Percentiles rank a stretch among this genome's conserved stretches.
Conservation (phyloP, 1,140 invertebrate species). For the Meloidogyne floridensis region DNA sequence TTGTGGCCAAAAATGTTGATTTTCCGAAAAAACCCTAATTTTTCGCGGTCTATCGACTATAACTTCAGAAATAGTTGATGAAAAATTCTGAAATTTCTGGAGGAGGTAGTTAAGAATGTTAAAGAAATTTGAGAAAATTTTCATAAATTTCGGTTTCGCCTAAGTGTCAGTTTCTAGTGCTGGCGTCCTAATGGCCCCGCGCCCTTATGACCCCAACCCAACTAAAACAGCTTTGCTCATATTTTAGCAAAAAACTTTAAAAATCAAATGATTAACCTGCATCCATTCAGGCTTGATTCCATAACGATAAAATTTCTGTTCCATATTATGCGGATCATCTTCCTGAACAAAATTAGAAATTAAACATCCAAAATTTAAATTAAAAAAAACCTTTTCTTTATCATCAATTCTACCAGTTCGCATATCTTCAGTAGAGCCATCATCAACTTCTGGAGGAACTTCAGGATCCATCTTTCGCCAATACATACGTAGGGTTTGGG, state of each 20-base stretch:
- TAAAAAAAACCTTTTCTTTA: slow-evolving; percentile 45
- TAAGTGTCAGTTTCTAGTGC: too few species aligned
- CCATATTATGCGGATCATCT: slow-evolving; percentile 66
- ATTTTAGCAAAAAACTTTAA: background rate
- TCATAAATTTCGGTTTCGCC: too few species aligned
- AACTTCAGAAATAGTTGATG: too few species aligned
- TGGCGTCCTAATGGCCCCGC: too few species aligned
- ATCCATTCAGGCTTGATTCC: slow-evolving; percentile 98
- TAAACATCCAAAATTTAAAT: background rate
- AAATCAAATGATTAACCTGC: slow-evolving; percentile 67
- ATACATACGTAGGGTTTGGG: slow-evolving; percentile 88
- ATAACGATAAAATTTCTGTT: slow-evolving; percentile 72
- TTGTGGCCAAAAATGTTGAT: too few species aligned
- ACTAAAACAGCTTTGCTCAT: too few species aligned
- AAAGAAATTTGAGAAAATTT: too few species aligned
- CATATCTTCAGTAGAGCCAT: slow-evolving; percentile 76
- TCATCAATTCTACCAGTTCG: slow-evolving; percentile 71
- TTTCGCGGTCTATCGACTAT: too few species aligned
- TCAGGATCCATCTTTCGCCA: slow-evolving; percentile 96
- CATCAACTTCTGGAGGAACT: slow-evolving; percentile 89
- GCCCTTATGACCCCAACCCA: too few species aligned
- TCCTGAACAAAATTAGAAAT: slow-evolving; percentile 22
- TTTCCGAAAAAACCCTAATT: too few species aligned
- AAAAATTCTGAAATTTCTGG: too few species aligned
- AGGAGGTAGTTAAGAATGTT: too few species aligned